Evolutionary conservation across 2,797 vertebrate species (phyloP), one percentile per base, ranked within the genome.

Genomic region (Argya squamiceps): DNA sequence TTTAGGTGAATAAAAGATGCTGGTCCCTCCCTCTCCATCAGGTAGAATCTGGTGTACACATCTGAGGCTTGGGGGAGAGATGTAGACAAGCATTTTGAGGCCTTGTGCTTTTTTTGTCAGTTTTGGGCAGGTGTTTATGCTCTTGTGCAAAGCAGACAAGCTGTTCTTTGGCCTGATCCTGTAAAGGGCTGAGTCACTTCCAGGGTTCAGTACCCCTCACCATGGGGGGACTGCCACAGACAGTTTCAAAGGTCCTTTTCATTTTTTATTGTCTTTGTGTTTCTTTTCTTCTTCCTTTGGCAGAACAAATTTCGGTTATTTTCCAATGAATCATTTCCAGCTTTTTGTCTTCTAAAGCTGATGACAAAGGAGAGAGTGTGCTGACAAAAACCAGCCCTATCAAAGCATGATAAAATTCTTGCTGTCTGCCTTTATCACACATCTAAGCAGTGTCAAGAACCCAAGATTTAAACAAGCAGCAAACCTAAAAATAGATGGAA

Each of bases 401-500:
- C 68, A 94, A 90, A 94, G 87, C 83, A 92, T 0, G 5, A 63
- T 71, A 70, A 94, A 63, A 13, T 93, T 91, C 93, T 94, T 86
- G 86, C 76, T 92, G 79, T 76, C 92, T 93, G 92, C 83, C 88
- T 96, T 95, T 92, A 84, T 92, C 89, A 79, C 79, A 80, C 68
- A 88, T 93, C 78, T 96, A 91, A 96, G 81, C 74, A 63, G 70
- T 85, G 80, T 76, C 85, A 92, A 62, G 55, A 80, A 76, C 55
- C 30, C 47, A 84, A 92, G 88, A 92, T 86, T 94, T 88, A 89
- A 96, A 91, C 91, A 92, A 89, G 76, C 20, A 5, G 53, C 92
- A 93, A 90, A 87, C 44, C 69, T 96, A 96, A 96, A 95, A 92
- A 95, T 71, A 97, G 68, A 84, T 29, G 49, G 84, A 95, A 89